These are phyloP conservation scores for Pipistrellus nathusii DNA, from an alignment of 2,797 vertebrate genomes.

Conservation along the genomic window DNA sequence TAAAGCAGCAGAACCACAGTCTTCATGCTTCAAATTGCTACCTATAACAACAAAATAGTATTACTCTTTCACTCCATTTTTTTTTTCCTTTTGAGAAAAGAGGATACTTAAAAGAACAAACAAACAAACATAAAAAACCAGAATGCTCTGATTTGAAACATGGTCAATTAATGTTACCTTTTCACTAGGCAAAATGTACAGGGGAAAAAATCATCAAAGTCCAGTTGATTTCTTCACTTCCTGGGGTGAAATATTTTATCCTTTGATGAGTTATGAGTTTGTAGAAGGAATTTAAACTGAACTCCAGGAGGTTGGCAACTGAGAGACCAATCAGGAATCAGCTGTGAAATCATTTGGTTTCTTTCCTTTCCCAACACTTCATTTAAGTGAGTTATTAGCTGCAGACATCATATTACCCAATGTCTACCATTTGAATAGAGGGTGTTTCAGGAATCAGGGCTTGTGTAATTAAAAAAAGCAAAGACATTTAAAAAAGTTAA, in stretches of 20 bases:
- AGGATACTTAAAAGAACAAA: not conserved
- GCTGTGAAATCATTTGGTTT: constrained; percentile 79
- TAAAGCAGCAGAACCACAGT: constrained; percentile 75
- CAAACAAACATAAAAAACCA: not conserved
- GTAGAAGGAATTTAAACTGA: constrained; percentile 75
- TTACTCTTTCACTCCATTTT: constrained; percentile 10
- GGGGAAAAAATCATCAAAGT: not conserved
- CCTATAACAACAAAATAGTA: constrained; percentile 40
- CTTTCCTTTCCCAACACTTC: constrained; percentile 70
- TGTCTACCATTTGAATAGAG: constrained; percentile 69
- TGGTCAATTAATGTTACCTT: constrained; percentile 48
- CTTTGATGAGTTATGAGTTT: constrained; percentile 24
- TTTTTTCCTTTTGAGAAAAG: constrained; percentile 52
- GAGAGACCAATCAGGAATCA: constrained; percentile 67
- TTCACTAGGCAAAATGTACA: constrained; percentile 50
- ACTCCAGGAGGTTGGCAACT: constrained; percentile 21
- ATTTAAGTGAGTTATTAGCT: constrained; percentile 77
- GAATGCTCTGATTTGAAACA: constrained; percentile 49
- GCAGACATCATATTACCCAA: constrained; percentile 68
- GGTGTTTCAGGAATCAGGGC: constrained; percentile 50
- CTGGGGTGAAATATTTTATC: not conserved
- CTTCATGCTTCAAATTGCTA: constrained; percentile 75
- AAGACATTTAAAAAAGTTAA: constrained; percentile 59
- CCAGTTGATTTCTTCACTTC: constrained; percentile 27
- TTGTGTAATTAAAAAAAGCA: constrained; percentile 68